Percentiles rank a stretch among this genome's conserved stretches.
phyloP scores from a whole-genome alignment of 2,888 invertebrate genomes.

The Mayetiola destructor region DNA sequence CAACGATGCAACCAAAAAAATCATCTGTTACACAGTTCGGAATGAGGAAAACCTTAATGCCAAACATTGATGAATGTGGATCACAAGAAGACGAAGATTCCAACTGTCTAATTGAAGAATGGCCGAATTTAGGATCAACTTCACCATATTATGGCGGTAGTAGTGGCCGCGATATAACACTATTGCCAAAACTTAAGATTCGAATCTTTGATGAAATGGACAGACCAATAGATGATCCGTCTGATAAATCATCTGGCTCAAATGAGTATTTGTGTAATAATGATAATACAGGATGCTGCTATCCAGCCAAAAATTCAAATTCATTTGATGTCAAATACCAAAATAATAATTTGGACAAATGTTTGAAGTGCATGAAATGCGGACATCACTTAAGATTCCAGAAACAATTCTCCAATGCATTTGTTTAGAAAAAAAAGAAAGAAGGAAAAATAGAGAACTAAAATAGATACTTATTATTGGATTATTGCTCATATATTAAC shows the following conservation, averaged over 20 bases:
- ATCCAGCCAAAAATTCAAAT: not conserved
- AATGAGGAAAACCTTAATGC: not conserved
- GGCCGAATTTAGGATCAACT: not conserved
- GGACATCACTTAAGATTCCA: slow-evolving; percentile 12
- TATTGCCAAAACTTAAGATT: slow-evolving; percentile 19
- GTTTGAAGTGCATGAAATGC: slow-evolving; percentile 16
- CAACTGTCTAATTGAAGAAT: not conserved
- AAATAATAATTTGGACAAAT: no score
- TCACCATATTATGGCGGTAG: not conserved
- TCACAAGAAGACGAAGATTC: not conserved
- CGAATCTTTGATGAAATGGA: slow-evolving; percentile 22
- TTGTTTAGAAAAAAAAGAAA: not conserved
- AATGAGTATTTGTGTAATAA: slow-evolving; percentile 3
- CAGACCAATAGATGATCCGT: slow-evolving; percentile 20
- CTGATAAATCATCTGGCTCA: slow-evolving; percentile 18
- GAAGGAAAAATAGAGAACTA: no score
- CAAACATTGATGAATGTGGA: slow-evolving; percentile 2
- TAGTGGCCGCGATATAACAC: slow-evolving; percentile 5
- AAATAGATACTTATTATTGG: no score
- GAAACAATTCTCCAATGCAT: slow-evolving; percentile 8
- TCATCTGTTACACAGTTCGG: slow-evolving; percentile 7
- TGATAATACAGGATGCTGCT: not conserved
- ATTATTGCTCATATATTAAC: no score
- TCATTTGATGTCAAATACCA: not conserved
- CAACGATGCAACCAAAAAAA: slow-evolving; percentile 2